A percentile compares a stretch with the other conserved stretches of the same genome.
phyloP scores from a whole-genome alignment of 2,888 invertebrate species.

The Leptopilina drosophilae region DNA sequence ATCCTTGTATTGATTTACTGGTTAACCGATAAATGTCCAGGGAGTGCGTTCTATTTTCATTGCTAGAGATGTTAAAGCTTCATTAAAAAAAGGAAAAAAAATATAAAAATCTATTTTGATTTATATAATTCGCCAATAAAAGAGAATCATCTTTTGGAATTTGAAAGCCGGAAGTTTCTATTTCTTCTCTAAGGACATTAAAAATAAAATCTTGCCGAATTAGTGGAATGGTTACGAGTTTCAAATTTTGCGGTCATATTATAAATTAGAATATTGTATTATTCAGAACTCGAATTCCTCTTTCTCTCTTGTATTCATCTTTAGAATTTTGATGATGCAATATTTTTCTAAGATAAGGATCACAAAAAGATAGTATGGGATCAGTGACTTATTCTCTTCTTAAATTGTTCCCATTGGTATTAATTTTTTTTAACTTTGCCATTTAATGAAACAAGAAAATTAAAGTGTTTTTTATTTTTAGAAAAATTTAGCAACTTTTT shows the following conservation, averaged over 20 bases:
- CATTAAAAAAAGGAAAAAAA: neutral
- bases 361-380: too few relatives aligned
- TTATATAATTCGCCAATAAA: neutral
- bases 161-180: neutral
- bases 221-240: neutral
- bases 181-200: too few relatives aligned
- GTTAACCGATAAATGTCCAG: slow-evolving; percentile 6
- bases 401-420: too few relatives aligned
- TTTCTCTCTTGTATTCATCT: neutral
- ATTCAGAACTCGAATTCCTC: neutral
- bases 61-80: neutral
- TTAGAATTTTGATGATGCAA: neutral
- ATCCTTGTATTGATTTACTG: slow-evolving; percentile 1
- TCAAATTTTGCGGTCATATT: neutral
- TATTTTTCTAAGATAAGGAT: slow-evolving; percentile 11
- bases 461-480: too few relatives aligned
- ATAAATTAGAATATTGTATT: too few relatives aligned
- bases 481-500: too few relatives aligned
- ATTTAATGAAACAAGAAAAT: too few relatives aligned
- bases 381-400: too few relatives aligned
- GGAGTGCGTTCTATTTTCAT: neutral
- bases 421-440: too few relatives aligned
- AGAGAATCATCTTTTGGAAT: neutral
- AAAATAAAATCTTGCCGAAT: neutral
- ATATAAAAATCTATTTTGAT: neutral